Conservation (phyloP, 2,113 vertebrate genomes). For the Embiotoca jacksoni region DNA sequence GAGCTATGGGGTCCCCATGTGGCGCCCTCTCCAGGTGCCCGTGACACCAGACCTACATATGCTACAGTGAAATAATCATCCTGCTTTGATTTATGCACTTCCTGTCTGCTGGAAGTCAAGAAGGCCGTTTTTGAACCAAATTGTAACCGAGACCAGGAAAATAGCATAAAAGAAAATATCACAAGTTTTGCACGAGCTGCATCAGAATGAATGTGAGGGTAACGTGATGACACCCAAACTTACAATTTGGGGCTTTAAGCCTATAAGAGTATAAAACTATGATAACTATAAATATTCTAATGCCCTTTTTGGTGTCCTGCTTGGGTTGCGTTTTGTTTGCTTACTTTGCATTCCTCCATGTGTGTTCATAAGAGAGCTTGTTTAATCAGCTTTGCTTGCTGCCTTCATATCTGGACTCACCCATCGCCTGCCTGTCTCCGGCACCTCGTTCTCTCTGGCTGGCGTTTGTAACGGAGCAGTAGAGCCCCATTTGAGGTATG, state of each 20-base stretch:
- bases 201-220: constrained; percentile 13
- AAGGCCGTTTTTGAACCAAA: neutral
- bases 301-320: constrained; percentile 62
- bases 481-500: constrained; percentile 98
- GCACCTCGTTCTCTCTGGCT: constrained; percentile 68
- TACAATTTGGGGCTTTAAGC: constrained; percentile 27
- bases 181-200: neutral
- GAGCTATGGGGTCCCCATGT: constrained; percentile 13
- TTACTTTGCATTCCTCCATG: constrained; percentile 79
- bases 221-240: constrained; percentile 2
- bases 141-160: neutral
- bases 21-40: constrained; percentile 5
- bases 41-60: neutral
- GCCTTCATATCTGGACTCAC: constrained; percentile 72
- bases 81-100: constrained; percentile 29
- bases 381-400: constrained; percentile 75
- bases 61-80: constrained; percentile 3
- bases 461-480: constrained; percentile 87
- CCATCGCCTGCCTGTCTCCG: constrained; percentile 73
- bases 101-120: constrained; percentile 1
- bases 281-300: constrained; percentile 66
- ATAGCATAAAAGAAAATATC: neutral
- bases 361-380: constrained; percentile 67
- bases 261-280: constrained; percentile 36
- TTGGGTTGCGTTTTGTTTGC: constrained; percentile 73